Evolutionary conservation across 1,140 invertebrate species (phyloP).

Genomic region (Drosophila oshimai): DNA sequence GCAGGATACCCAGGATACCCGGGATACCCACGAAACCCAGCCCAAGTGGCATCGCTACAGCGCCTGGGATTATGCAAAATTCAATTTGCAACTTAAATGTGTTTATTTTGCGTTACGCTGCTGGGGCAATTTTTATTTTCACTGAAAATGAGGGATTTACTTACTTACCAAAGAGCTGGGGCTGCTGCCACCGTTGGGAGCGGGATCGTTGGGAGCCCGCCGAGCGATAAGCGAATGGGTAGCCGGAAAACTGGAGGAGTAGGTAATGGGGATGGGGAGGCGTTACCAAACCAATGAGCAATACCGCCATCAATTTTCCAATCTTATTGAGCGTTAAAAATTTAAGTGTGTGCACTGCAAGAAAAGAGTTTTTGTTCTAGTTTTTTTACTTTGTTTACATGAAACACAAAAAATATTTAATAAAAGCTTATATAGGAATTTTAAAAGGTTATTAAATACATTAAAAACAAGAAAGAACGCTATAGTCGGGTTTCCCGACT

Average conservation of each 20-base stretch:
- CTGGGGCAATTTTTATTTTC: constrained; percentile 81
- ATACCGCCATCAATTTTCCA: constrained; percentile 75
- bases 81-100: constrained; percentile 83
- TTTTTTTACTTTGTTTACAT: too few relatives aligned
- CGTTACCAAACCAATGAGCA: constrained; percentile 62
- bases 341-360: constrained; percentile 25
- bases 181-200: too few relatives aligned
- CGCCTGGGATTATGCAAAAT: constrained; percentile 79
- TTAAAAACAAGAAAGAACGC: too few relatives aligned
- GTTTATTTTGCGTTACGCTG: constrained; percentile 82
- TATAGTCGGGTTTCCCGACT: too few relatives aligned
- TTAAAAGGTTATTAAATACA: too few relatives aligned
- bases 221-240: constrained; percentile 45
- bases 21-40: background rate
- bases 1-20: too few relatives aligned
- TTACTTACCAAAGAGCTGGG: constrained; percentile 30
- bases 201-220: too few relatives aligned
- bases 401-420: too few relatives aligned
- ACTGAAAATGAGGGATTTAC: constrained; percentile 80
- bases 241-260: constrained; percentile 1
- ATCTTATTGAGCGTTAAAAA: constrained; percentile 80
- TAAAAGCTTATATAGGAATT: too few relatives aligned
- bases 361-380: background rate
- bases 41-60: constrained; percentile 45
- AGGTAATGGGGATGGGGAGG: background rate